phyloP scores from a whole-genome alignment of 2,888 invertebrate species.

The Diachrysia chrysitis region DNA sequence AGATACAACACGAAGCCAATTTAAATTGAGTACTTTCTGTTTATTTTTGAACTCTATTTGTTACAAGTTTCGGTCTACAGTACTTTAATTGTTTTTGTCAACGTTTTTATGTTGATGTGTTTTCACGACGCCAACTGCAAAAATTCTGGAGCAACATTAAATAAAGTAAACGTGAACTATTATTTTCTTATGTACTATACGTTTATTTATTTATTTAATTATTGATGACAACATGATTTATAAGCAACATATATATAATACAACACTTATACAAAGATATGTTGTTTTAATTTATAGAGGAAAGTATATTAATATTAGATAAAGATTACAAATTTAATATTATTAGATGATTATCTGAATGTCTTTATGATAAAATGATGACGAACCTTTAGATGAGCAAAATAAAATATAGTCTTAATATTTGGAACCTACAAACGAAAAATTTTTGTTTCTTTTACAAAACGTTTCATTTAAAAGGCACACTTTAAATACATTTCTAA shows the following conservation, averaged over 20 bases:
- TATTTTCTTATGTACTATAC: conserved; percentile 54
- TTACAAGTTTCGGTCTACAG: conserved; percentile 10
- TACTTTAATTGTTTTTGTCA: conserved; percentile 30
- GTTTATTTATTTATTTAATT: too few species aligned
- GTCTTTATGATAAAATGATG: too few species aligned
- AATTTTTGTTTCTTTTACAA: background rate
- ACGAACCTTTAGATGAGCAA: too few species aligned
- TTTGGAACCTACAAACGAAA: background rate
- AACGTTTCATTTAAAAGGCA: conserved; percentile 1
- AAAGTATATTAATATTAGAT: too few species aligned
- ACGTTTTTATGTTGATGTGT: conserved; percentile 39
- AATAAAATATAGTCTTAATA: too few species aligned
- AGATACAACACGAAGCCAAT: conserved; percentile 11
- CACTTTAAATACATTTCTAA: conserved; percentile 14
- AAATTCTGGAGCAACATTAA: conserved; percentile 34
- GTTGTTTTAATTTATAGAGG: too few species aligned
- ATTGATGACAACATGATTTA: too few species aligned
- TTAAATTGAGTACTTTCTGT: conserved; percentile 12
- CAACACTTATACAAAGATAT: too few species aligned
- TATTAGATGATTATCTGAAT: too few species aligned
- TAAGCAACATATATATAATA: too few species aligned
- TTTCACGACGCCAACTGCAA: conserved; percentile 38
- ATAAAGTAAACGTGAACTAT: conserved; percentile 40
- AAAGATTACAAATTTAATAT: too few species aligned
- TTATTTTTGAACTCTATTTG: conserved; percentile 27